These are phyloP conservation scores for Atrichornis clamosus DNA, from an alignment of 2,113 vertebrate species.

Conservation along the genomic window DNA sequence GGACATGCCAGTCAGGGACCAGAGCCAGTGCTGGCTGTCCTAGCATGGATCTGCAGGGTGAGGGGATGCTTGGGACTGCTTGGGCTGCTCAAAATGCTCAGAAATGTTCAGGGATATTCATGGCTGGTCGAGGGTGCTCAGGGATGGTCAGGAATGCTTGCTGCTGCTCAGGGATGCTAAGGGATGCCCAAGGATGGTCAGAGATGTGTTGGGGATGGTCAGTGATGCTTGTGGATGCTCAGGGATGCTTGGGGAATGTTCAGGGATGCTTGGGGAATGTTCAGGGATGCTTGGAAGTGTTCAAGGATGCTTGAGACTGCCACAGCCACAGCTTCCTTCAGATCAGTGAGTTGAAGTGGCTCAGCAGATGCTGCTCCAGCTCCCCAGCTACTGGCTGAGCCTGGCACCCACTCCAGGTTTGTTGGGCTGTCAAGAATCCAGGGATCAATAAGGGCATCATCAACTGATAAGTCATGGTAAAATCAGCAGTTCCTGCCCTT, in stretches of 20 bases:
- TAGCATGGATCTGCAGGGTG: rapidly evolving
- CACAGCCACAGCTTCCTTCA: not conserved
- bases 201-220: not conserved
- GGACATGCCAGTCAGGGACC: not conserved
- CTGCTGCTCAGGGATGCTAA: not conserved
- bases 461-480: not conserved
- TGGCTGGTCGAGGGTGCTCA: rapidly evolving
- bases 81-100: not conserved
- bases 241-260: not conserved
- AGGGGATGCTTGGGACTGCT: not conserved
- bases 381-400: not conserved
- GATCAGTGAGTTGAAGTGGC: not conserved
- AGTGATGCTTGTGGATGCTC: not conserved
- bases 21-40: not conserved
- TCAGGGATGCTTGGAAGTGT: not conserved
- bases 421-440: not conserved
- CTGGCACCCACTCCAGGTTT: not conserved
- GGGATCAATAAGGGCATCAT: not conserved
- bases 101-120: rapidly evolving
- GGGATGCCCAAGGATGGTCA: rapidly evolving
- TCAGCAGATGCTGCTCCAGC: not conserved
- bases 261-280: not conserved
- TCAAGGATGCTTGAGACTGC: not conserved
- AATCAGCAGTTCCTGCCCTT: not conserved
- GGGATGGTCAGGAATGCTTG: not conserved